Percentiles rank a stretch among this genome's conserved stretches.
Conservation (phyloP, 2,797 vertebrate species). For the Setipinna tenuifilis region DNA sequence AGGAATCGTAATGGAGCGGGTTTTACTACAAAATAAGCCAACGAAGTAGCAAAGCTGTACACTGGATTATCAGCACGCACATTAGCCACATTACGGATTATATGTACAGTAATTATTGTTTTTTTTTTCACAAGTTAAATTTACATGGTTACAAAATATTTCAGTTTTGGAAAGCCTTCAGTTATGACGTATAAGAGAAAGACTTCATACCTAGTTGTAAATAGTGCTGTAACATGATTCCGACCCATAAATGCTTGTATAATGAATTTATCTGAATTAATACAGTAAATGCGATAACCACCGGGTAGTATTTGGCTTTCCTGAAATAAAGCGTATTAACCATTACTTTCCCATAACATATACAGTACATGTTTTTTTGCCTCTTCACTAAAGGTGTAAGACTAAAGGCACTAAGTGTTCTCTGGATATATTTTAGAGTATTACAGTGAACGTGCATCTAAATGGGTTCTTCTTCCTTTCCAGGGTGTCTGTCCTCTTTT, state of each 20-base stretch:
- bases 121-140: neutral
- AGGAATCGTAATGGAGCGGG: slow-evolving; percentile 40
- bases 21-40: slow-evolving; percentile 46
- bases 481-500: neutral
- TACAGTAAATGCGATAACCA: neutral
- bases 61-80: slow-evolving; percentile 35
- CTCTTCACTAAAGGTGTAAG: neutral
- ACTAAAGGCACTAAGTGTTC: slow-evolving; percentile 22
- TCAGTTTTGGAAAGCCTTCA: neutral
- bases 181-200: neutral
- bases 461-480: neutral
- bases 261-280: neutral
- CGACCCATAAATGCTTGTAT: neutral
- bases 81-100: slow-evolving; percentile 29
- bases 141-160: neutral
- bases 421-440: neutral
- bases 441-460: neutral
- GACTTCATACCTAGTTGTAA: neutral
- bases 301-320: neutral
- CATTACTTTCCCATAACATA: slow-evolving; percentile 13
- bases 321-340: slow-evolving; percentile 16
- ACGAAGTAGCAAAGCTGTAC: slow-evolving; percentile 23
- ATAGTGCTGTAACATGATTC: neutral
- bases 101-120: slow-evolving; percentile 36
- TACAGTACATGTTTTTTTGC: neutral